Percentiles rank a stretch among this genome's conserved stretches.
These are phyloP conservation scores for Clusia tigrina DNA, from an alignment of 2,888 invertebrate genomes.

Conservation along the genomic window DNA sequence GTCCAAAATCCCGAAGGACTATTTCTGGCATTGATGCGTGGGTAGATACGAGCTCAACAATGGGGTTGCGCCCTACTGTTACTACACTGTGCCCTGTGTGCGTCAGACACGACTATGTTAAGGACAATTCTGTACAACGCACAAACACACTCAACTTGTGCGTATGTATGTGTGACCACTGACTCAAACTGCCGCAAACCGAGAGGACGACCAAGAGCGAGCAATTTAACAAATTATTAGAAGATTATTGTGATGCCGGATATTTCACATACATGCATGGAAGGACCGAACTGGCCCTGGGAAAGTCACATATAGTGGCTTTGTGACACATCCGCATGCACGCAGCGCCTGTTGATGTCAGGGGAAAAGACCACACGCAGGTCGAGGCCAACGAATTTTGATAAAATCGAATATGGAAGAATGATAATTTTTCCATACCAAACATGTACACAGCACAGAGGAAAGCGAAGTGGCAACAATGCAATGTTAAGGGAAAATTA, in stretches of 20 bases:
- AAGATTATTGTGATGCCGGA: constrained; percentile 51
- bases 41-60: background rate
- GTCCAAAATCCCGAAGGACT: constrained; percentile 2
- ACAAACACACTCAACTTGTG: too few relatives aligned
- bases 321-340: constrained; percentile 14
- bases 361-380: background rate
- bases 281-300: constrained; percentile 27
- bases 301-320: constrained; percentile 40
- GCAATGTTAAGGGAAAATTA: too few relatives aligned
- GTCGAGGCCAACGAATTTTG: too few relatives aligned
- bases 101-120: too few relatives aligned
- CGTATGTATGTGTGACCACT: constrained; percentile 28
- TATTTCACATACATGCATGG: too few relatives aligned
- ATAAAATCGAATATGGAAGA: too few relatives aligned
- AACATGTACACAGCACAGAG: too few relatives aligned
- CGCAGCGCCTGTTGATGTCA: background rate
- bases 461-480: too few relatives aligned
- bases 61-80: background rate
- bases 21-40: background rate
- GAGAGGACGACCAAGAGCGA: constrained; percentile 52
- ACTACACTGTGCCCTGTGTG: too few relatives aligned
- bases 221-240: constrained; percentile 59
- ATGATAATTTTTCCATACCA: too few relatives aligned
- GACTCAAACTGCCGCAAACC: too few relatives aligned
- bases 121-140: too few relatives aligned